Evolutionary conservation across 1,140 invertebrate species (phyloP).

Genomic region (Mylabris phalerata): DNA sequence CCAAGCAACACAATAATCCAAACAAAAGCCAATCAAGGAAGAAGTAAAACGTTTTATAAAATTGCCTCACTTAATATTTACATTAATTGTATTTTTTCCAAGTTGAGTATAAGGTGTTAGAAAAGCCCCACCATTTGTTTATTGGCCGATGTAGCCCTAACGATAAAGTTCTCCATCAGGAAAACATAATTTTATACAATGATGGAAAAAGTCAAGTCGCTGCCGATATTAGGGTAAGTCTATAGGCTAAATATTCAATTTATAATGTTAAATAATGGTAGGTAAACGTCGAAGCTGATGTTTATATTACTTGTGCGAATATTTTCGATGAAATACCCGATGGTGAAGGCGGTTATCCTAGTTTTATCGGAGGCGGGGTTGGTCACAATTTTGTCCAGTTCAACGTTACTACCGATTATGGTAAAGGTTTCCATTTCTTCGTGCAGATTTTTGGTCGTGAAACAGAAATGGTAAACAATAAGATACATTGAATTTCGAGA

Average conservation of each 20-base stretch:
- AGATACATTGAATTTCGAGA: too few relatives aligned
- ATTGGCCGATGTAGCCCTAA: slow-evolving; percentile 31
- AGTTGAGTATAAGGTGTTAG: slow-evolving; percentile 31
- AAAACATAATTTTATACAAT: slow-evolving; percentile 34
- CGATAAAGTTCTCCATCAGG: slow-evolving; percentile 28
- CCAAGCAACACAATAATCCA: slow-evolving; percentile 4
- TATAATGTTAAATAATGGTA: background rate
- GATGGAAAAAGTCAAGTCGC: slow-evolving; percentile 31
- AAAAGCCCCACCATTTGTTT: slow-evolving; percentile 32
- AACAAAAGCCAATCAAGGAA: slow-evolving; percentile 1
- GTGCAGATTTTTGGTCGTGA: slow-evolving; percentile 32
- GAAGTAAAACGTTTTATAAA: slow-evolving; percentile 5
- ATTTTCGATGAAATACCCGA: slow-evolving; percentile 31
- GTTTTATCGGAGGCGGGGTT: slow-evolving; percentile 30
- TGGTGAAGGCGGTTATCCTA: slow-evolving; percentile 31
- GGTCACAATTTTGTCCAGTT: slow-evolving; percentile 35
- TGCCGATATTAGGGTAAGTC: slow-evolving; percentile 31
- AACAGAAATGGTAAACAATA: background rate
- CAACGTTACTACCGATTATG: slow-evolving; percentile 30
- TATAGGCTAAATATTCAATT: slow-evolving; percentile 2
- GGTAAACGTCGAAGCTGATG: slow-evolving; percentile 32
- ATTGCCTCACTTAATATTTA: background rate
- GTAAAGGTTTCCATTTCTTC: slow-evolving; percentile 36
- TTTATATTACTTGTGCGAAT: slow-evolving; percentile 34
- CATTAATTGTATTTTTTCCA: slow-evolving; percentile 11